These are phyloP conservation scores for Cheilosia variabilis DNA, from an alignment of 2,888 invertebrate species.

Conservation along the genomic window DNA sequence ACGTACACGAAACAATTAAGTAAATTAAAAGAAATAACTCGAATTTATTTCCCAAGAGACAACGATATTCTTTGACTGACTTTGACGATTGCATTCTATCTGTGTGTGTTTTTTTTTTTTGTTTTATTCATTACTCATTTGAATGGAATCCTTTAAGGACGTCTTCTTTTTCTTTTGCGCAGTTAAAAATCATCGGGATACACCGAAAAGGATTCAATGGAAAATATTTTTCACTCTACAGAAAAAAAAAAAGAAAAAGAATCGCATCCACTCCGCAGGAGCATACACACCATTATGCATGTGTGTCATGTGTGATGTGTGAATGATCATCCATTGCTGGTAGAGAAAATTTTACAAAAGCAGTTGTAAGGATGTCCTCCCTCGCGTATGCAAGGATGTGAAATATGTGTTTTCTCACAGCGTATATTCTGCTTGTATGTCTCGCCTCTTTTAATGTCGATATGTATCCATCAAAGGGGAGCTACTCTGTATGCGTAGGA, in stretches of 20 bases:
- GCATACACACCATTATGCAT: conserved; percentile 21
- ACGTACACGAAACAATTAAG: neutral
- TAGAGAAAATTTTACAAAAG: conserved; percentile 52
- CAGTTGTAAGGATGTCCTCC: conserved; percentile 60
- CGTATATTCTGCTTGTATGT: conserved; percentile 36
- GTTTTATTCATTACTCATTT: neutral
- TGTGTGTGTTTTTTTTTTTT: too few species aligned
- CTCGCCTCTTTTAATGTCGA: conserved; percentile 65
- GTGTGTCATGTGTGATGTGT: conserved; percentile 66
- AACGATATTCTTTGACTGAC: conserved; percentile 26
- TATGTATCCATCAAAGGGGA: conserved; percentile 69
- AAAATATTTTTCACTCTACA: conserved; percentile 41
- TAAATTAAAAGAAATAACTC: conserved; percentile 10
- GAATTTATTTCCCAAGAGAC: conserved; percentile 18
- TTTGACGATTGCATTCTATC: conserved; percentile 17
- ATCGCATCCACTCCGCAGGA: neutral
- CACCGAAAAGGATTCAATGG: conserved; percentile 53
- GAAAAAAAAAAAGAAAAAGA: conserved; percentile 6
- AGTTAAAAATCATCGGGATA: conserved; percentile 51
- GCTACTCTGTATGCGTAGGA: conserved; percentile 63
- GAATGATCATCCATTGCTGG: conserved; percentile 42
- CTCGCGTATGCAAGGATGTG: conserved; percentile 51
- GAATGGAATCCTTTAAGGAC: conserved; percentile 23
- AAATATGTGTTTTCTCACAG: conserved; percentile 61
- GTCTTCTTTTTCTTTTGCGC: conserved; percentile 28